phyloP scores from a whole-genome alignment of 2,797 vertebrate species.

The Platyrinchus mystaceus region DNA sequence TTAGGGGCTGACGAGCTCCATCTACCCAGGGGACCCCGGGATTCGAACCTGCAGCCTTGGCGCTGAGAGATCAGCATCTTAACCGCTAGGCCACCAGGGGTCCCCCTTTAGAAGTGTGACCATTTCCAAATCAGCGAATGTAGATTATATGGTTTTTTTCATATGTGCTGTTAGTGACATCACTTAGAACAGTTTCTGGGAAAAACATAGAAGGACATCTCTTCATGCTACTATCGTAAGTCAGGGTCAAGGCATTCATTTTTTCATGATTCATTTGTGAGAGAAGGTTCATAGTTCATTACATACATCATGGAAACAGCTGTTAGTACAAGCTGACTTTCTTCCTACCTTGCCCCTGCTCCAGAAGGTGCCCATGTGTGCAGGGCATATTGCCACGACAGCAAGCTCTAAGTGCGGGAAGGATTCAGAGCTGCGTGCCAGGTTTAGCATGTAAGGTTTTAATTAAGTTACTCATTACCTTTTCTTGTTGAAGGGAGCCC shows the following conservation, averaged over 20 bases:
- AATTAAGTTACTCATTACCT: slow-evolving; percentile 18
- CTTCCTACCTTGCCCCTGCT: background rate
- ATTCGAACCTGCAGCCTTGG: too few species aligned
- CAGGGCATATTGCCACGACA: rapidly evolving
- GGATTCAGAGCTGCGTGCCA: background rate
- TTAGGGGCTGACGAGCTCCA: too few species aligned
- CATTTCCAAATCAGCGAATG: background rate
- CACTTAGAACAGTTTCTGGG: background rate
- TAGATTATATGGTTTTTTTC: background rate
- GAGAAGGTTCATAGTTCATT: background rate
- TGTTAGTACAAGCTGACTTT: background rate
- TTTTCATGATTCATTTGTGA: background rate
- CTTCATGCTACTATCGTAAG: background rate
- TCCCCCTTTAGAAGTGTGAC: background rate
- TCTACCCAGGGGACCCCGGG: too few species aligned
- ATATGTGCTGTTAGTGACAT: background rate
- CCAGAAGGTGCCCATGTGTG: background rate
- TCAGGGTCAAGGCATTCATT: background rate
- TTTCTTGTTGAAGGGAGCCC: background rate
- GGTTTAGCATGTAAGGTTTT: background rate
- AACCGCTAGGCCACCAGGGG: too few species aligned
- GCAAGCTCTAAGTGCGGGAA: background rate
- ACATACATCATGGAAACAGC: rapidly evolving
- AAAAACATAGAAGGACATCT: background rate
- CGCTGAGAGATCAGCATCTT: too few species aligned